Evolutionary conservation across 2,113 vertebrate species (phyloP), one percentile per base, ranked within the genome.

Genomic region (Grammomys dolichurus): DNA sequence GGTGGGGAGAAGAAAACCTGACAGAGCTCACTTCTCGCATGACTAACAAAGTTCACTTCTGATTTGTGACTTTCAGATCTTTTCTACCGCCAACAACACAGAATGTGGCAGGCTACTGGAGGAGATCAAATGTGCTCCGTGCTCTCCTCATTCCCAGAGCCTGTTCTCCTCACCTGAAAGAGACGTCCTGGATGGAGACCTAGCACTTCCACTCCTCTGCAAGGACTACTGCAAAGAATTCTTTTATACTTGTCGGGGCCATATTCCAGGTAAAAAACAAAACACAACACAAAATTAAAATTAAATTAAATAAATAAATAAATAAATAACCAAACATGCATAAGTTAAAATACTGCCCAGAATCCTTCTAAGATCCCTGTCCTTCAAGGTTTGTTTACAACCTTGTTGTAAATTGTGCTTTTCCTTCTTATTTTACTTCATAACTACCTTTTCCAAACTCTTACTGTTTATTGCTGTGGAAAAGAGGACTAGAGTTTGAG

Each of bases 171-270:
- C 99, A 97, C 98, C 98, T 96, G 99, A 99, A 97, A 99, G 98
- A 98, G 99, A 99, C 89, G 98, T 98, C 96, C 97, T 99, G 98
- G 99, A 99, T 97, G 99, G 98, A 98, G 99, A 99, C 94, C 98
- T 99, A 81, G 98, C 97, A 89, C 99, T 99, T 98, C 99, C 99
- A 5, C 98, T 99, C 89, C 98, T 99, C 98, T 99, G 99, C 99
- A 99, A 99, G 98, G 99, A 99, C 98, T 99, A 99, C 99, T 99
- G 99, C 98, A 99, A 99, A 96, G 99, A 99, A 98, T 99, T 99
- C 99, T 99, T 99, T 98, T 99, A 99, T 97, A 99, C 99, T 97
- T 99, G 99, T 98, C 99, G 99, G 97, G 99, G 99, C 97, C 99
- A 99, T 97, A 98, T 99, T 98, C 99, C 99, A 99, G 99, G 99